Conservation (phyloP, 2,797 vertebrate genomes). For the Amazona finschi region DNA sequence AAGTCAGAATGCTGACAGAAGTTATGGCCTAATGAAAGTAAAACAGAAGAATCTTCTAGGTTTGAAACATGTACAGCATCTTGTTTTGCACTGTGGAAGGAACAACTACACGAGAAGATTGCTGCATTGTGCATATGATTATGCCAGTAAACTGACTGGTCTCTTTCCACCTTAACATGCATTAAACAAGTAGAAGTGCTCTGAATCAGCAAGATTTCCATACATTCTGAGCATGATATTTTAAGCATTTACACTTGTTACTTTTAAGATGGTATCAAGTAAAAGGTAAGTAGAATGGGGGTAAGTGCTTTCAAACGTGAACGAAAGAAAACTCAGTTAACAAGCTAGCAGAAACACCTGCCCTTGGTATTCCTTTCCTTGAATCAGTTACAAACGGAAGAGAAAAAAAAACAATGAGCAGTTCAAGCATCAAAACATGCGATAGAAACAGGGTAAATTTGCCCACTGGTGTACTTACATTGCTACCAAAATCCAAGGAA, state of each 20-base stretch:
- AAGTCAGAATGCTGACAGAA: background rate
- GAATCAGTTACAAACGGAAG: background rate
- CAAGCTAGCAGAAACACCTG: background rate
- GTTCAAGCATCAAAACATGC: background rate
- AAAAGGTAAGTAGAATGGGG: background rate
- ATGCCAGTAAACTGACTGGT: background rate
- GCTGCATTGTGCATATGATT: background rate
- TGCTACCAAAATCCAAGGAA: background rate
- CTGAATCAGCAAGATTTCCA: background rate
- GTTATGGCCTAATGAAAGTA: background rate
- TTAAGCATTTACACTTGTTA: background rate
- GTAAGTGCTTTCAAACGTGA: background rate
- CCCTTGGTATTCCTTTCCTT: background rate
- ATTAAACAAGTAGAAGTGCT: background rate
- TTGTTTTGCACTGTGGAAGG: background rate
- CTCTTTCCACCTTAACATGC: background rate
- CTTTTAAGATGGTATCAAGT: background rate
- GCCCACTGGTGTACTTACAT: background rate
- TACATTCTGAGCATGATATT: background rate
- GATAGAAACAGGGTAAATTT: background rate
- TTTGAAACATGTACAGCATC: background rate
- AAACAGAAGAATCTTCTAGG: background rate
- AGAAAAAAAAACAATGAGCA: background rate
- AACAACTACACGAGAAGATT: background rate
- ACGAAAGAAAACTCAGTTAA: background rate